Percentiles rank a stretch among this genome's conserved stretches.
Evolutionary conservation across 30 jellyfish, hydroid and myxozoan genomes (phyloP).

Genomic region (Mastigias papua): DNA sequence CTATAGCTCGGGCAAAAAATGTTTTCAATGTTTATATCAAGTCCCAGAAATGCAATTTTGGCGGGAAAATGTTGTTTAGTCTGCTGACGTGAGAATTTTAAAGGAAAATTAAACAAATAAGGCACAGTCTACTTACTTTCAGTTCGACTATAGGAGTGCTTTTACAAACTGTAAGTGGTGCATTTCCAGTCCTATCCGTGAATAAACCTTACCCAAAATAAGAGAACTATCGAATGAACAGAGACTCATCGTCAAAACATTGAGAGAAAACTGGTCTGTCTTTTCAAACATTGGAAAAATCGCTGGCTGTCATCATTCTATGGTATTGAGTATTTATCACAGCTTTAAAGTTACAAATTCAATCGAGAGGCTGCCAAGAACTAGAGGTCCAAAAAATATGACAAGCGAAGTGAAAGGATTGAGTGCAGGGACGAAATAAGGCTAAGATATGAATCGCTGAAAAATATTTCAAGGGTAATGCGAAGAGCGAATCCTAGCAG

Average conservation of each 20-base stretch:
- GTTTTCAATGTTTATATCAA: not conserved
- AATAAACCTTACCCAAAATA: not conserved
- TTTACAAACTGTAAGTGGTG: too few relatives aligned
- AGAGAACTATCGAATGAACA: not conserved
- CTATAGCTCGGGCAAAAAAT: not conserved
- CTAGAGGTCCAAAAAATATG: not conserved
- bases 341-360: not conserved
- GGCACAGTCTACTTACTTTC: not conserved
- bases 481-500: not conserved
- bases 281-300: not conserved
- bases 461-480: not conserved
- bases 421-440: not conserved
- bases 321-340: not conserved
- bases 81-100: not conserved
- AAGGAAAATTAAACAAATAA: too few relatives aligned
- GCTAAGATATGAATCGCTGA: not conserved
- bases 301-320: not conserved
- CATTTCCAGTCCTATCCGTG: too few relatives aligned
- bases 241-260: not conserved
- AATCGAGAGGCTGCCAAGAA: not conserved
- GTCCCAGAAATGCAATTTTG: not conserved
- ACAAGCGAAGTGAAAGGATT: not conserved
- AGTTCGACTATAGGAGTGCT: not conserved
- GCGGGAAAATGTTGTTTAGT: not conserved
- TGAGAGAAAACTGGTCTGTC: not conserved